Evolutionary conservation across 2,888 invertebrate species (phyloP), one percentile per base, ranked within the genome.

Genomic region (Stenchaetothrips biformis): DNA sequence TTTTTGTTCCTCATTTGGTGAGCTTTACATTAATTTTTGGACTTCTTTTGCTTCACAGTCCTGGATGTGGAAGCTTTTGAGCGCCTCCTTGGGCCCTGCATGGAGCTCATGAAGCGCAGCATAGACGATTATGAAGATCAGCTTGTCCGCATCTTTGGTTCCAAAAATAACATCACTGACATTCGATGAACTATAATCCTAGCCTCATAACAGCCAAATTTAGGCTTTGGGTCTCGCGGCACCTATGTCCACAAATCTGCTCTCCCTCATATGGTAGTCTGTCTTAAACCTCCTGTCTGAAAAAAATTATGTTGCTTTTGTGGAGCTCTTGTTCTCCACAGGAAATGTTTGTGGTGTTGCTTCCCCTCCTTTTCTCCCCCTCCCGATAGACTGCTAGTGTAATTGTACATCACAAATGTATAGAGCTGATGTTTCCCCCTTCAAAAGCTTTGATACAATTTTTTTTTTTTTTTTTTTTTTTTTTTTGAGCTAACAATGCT

Each of bases 101-200:
- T 98, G 97, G 95, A 98, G 87, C 92, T 99, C 81, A 97, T 99
- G 97, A 97, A 98, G 89, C 93, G 98, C 85, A 98, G 96, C 90
- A 97, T 98, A 86, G 95, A 95, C 87, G 96, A 97, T 88, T 99
- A 99, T 87, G 97, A 98, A 88, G 95, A 96, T 88, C 97, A 98
- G 88, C 92, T 98, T 86, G 93, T 95, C 84, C 93, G 95, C 89
- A 94, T 98, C 85, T 98, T 98, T 89, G 98, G 98, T 85, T 95
- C 96, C 88, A 95, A 95, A 92, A 93, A 93, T 88, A 95, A 96
- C 89, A 94, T 97, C 86, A 93, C 93, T 86, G 96, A 97, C 88
- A 94, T 95, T 88, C 96, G 97, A 95, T 96, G 95, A 96, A 91
- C 78, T 37, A 48, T 80, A 16, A 77, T 16, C 13, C n/a, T 11